Evolutionary conservation across 92 coral and sea anemone genomes (phyloP).

Genomic region (Actinernus sp.): DNA sequence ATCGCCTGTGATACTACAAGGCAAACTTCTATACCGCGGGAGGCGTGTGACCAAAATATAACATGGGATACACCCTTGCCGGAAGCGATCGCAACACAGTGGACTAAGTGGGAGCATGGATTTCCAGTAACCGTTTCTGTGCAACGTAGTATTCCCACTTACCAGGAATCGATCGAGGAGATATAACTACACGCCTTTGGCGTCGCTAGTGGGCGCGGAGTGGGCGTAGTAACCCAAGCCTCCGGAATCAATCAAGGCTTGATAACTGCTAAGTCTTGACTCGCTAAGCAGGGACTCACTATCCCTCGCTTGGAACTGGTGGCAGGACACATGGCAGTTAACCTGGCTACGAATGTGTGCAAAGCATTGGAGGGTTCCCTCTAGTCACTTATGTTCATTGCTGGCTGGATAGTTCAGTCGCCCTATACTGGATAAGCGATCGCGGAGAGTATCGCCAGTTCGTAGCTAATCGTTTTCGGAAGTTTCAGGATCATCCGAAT

Average conservation of each 20-base stretch:
- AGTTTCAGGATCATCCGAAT: conserved; percentile 25
- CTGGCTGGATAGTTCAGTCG: too few species aligned
- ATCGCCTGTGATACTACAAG: too few species aligned
- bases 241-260: too few species aligned
- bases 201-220: conserved; percentile 9
- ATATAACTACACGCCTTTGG: conserved; percentile 8
- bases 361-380: conserved; percentile 4
- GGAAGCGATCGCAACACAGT: too few species aligned
- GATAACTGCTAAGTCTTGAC: too few species aligned
- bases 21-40: neutral
- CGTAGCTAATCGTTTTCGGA: conserved; percentile 26
- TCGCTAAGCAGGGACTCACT: conserved; percentile 12
- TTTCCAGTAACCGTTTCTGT: too few species aligned
- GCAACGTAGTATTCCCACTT: too few species aligned
- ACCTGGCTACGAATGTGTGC: neutral
- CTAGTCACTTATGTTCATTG: too few species aligned
- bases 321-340: conserved; percentile 10
- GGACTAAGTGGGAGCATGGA: too few species aligned
- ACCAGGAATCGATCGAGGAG: neutral
- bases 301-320: conserved; percentile 12
- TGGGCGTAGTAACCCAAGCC: neutral
- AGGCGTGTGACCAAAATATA: neutral
- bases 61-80: too few species aligned
- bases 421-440: too few species aligned
- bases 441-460: conserved; percentile 37